A percentile compares a stretch with the other conserved stretches of the same genome.
These are phyloP conservation scores for Synanceia verrucosa DNA, from an alignment of 2,797 vertebrate genomes.

Conservation along the genomic window DNA sequence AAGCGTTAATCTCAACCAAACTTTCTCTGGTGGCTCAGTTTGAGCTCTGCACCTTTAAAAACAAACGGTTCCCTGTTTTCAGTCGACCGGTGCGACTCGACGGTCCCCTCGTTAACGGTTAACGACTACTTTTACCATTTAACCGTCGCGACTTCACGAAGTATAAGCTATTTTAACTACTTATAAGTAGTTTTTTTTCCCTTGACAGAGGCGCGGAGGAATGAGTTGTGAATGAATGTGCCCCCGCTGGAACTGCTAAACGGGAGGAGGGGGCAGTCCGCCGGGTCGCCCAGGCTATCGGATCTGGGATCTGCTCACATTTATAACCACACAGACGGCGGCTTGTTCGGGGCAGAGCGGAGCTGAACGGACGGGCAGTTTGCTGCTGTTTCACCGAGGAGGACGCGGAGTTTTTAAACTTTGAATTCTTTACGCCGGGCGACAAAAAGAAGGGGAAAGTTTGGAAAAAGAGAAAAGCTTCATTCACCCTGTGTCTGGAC, in stretches of 20 bases:
- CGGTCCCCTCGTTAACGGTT: neutral
- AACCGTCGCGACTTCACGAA: neutral
- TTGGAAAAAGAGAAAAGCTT: slow-evolving; percentile 43
- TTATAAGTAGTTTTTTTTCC: neutral
- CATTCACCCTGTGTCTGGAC: slow-evolving; percentile 6
- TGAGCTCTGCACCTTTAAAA: slow-evolving; percentile 79
- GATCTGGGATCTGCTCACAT: slow-evolving; percentile 64
- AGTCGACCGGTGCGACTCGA: slow-evolving; percentile 47
- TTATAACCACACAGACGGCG: slow-evolving; percentile 61
- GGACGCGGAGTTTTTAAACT: slow-evolving; percentile 25
- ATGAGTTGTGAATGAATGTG: slow-evolving; percentile 64
- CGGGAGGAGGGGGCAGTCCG: slow-evolving; percentile 43
- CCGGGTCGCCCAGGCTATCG: slow-evolving; percentile 67
- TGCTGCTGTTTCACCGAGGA: neutral
- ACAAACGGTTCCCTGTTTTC: slow-evolving; percentile 30
- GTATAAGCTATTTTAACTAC: neutral
- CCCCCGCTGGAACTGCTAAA: slow-evolving; percentile 56
- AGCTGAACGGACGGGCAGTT: slow-evolving; percentile 24
- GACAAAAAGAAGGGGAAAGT: neutral
- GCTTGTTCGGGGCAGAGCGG: slow-evolving; percentile 51
- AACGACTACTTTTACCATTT: neutral
- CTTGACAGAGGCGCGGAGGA: neutral
- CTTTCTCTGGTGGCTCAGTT: neutral
- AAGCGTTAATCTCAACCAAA: neutral
- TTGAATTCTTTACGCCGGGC: neutral